These are phyloP conservation scores for Oedothorax gibbosus DNA, from an alignment of 1,140 invertebrate genomes.

Conservation along the genomic window DNA sequence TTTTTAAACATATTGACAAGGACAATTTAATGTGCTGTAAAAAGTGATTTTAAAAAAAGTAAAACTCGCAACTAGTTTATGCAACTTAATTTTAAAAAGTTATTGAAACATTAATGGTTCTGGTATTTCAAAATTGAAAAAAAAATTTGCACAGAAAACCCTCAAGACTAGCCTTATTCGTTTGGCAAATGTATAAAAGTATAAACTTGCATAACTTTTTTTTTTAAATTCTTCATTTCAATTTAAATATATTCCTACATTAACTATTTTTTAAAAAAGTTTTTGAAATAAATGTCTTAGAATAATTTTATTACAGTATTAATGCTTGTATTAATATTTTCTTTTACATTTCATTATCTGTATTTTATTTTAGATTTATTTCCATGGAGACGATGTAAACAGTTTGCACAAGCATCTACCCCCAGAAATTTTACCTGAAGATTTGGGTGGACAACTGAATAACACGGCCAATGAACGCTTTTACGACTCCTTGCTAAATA, in stretches of 20 bases:
- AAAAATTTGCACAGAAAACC: too few relatives aligned
- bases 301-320: not conserved
- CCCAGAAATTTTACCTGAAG: conserved; percentile 84
- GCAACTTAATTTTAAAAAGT: too few relatives aligned
- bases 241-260: not conserved
- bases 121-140: too few relatives aligned
- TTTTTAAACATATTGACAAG: too few relatives aligned
- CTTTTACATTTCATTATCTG: not conserved
- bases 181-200: too few relatives aligned
- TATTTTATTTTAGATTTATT: conserved; percentile 38
- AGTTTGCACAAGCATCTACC: conserved; percentile 83
- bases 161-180: too few relatives aligned
- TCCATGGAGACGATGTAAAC: conserved; percentile 84
- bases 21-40: too few relatives aligned
- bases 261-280: not conserved
- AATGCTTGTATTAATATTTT: not conserved
- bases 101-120: too few relatives aligned
- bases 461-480: conserved; percentile 28
- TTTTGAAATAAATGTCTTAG: not conserved
- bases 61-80: too few relatives aligned
- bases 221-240: too few relatives aligned
- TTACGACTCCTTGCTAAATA: conserved; percentile 25
- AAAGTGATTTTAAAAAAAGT: too few relatives aligned
- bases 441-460: conserved; percentile 75
- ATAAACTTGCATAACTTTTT: too few relatives aligned